Percentiles rank a stretch among this genome's conserved stretches.
Conservation (phyloP, 2,113 vertebrate genomes). For the Spea multiplicata region DNA sequence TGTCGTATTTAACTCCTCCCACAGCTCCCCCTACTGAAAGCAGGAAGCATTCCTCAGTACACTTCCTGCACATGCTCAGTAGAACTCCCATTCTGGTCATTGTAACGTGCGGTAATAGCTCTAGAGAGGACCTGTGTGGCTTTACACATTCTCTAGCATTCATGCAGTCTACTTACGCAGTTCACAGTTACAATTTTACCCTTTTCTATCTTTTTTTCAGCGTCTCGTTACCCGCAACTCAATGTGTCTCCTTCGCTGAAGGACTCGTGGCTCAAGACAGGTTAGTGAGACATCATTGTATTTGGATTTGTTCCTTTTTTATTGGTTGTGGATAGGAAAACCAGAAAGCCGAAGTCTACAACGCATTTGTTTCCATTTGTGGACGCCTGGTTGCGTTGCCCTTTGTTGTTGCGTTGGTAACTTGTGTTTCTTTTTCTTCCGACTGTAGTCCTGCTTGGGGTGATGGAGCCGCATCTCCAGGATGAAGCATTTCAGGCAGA, state of each 20-base stretch:
- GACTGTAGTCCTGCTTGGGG: constrained; percentile 76
- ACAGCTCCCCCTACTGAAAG: too few species aligned
- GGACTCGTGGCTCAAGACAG: constrained; percentile 94
- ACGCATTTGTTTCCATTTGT: too few species aligned
- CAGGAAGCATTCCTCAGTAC: too few species aligned
- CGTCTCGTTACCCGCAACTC: constrained; percentile 90
- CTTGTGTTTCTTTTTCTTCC: not conserved
- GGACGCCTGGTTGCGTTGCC: not conserved
- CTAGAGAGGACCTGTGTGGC: too few species aligned
- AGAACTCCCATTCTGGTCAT: too few species aligned
- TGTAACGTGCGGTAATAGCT: too few species aligned
- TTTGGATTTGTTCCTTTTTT: not conserved
- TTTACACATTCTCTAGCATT: too few species aligned
- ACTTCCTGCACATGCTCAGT: too few species aligned
- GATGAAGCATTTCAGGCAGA: constrained; percentile 84
- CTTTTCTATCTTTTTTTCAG: constrained; percentile 56
- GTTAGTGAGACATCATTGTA: constrained; percentile 61
- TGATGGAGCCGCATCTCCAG: constrained; percentile 76
- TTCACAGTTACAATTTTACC: too few species aligned
- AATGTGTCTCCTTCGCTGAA: constrained; percentile 87
- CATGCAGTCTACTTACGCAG: too few species aligned
- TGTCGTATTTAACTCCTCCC: too few species aligned
- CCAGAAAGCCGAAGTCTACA: too few species aligned
- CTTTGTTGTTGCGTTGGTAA: not conserved
- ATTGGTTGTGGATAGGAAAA: not conserved